Conservation (phyloP, 2,888 invertebrate species). For the Caenorhabditis wallacei region DNA sequence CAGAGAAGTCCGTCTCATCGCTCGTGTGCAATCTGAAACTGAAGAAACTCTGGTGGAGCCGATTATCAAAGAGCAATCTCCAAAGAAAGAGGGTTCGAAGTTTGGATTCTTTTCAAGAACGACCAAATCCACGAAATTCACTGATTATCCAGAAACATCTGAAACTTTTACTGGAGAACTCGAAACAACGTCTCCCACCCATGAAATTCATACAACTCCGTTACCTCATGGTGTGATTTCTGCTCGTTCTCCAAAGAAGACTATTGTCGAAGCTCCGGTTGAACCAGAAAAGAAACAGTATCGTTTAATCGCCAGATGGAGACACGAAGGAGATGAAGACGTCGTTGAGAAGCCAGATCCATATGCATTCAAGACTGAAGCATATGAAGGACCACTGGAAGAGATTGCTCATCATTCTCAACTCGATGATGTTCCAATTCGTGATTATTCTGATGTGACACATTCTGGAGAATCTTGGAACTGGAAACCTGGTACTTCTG, state of each 20-base stretch:
- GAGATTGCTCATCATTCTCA: conserved; percentile 48
- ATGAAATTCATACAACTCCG: conserved; percentile 45
- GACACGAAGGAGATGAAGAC: conserved; percentile 71
- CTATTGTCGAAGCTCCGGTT: not conserved
- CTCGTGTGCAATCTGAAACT: conserved; percentile 36
- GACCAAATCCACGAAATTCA: conserved; percentile 13
- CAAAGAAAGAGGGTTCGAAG: conserved; percentile 28
- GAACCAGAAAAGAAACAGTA: conserved; percentile 10
- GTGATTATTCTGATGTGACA: conserved; percentile 48
- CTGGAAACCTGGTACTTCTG: not conserved
- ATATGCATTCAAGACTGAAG: conserved; percentile 47
- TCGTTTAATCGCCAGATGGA: conserved; percentile 61
- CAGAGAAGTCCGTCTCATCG: conserved; percentile 54
- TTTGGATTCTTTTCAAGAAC: conserved; percentile 19
- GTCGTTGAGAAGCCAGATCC: conserved; percentile 61
- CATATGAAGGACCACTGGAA: conserved; percentile 65
- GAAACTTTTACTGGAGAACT: conserved; percentile 56
- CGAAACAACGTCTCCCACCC: conserved; percentile 28
- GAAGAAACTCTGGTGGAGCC: conserved; percentile 18
- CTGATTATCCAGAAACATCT: conserved; percentile 34
- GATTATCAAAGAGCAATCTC: conserved; percentile 13
- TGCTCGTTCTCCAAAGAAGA: conserved; percentile 37
- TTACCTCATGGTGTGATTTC: conserved; percentile 32
- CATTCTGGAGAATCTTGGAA: conserved; percentile 39
- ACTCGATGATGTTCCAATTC: conserved; percentile 47